Percentiles rank a stretch among this genome's conserved stretches.
Evolutionary conservation across 2,888 invertebrate species (phyloP).

Genomic region (Apamea anceps): DNA sequence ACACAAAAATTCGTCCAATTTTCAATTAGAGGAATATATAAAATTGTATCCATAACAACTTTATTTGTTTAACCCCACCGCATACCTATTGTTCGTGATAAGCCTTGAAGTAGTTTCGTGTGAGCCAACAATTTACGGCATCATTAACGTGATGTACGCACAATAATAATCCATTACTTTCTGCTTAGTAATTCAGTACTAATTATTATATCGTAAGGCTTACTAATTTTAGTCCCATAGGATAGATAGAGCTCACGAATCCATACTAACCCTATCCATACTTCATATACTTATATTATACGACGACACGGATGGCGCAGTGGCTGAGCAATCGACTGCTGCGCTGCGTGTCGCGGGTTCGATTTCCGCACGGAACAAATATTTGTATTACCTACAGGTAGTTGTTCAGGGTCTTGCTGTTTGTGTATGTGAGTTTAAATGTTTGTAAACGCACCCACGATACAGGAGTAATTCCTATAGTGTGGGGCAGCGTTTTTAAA

Average conservation of each 20-base stretch:
- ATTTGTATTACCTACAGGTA: no score
- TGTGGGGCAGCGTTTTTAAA: no score
- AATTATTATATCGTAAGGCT: conserved; percentile 38
- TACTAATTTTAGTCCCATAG: conserved; percentile 34
- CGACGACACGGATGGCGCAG: no score
- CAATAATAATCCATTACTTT: conserved; percentile 50
- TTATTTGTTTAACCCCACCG: conserved; percentile 39
- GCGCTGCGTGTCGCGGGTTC: no score
- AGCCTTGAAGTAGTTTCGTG: conserved; percentile 55
- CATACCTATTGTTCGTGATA: conserved; percentile 50
- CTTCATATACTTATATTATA: neutral
- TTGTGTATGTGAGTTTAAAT: no score
- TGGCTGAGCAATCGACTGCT: no score
- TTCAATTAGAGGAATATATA: neutral
- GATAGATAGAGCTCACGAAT: conserved; percentile 26
- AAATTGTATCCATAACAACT: conserved; percentile 17
- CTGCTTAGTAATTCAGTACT: conserved; percentile 37
- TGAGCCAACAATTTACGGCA: conserved; percentile 50
- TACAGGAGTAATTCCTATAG: no score
- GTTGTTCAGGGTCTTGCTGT: no score
- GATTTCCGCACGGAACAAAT: no score
- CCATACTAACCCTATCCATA: neutral
- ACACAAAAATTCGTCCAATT: neutral
- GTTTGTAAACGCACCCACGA: no score
- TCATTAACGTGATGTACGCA: conserved; percentile 52